A percentile compares a stretch with the other conserved stretches of the same genome.
Evolutionary conservation across 2,797 vertebrate genomes (phyloP).

Genomic region (Coccyzus lansbergi): DNA sequence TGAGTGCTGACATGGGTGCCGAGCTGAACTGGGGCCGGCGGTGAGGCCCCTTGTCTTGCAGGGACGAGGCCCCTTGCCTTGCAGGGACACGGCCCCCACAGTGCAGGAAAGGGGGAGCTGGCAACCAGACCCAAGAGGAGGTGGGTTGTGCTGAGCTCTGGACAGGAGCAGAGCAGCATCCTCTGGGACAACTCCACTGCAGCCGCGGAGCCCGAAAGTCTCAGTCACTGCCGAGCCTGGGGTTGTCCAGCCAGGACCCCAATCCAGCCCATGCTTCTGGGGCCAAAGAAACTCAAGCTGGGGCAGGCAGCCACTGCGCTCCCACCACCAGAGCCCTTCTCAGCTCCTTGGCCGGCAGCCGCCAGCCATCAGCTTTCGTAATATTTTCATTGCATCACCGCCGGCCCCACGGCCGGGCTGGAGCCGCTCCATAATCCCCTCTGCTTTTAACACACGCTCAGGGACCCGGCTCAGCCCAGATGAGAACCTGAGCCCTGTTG

Average conservation of each 20-base stretch:
- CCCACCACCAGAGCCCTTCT: background rate
- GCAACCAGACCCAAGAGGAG: background rate
- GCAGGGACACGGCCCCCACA: background rate
- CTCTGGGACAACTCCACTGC: accelerated
- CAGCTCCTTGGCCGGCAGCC: background rate
- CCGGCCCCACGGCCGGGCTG: background rate
- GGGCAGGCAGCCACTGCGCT: background rate
- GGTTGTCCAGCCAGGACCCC: background rate
- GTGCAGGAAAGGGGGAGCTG: background rate
- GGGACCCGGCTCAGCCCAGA: conserved; percentile 32
- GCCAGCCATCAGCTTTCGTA: background rate
- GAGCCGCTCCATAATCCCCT: conserved; percentile 43
- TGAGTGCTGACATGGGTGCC: background rate
- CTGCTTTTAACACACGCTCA: background rate
- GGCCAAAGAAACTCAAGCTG: background rate
- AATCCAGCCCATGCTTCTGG: accelerated
- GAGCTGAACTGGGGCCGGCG: background rate
- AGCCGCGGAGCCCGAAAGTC: background rate
- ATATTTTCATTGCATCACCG: conserved; percentile 50
- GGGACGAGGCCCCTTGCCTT: background rate
- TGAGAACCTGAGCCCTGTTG: conserved; percentile 28
- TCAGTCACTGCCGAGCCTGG: background rate
- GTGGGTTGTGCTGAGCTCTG: background rate
- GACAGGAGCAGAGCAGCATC: background rate
- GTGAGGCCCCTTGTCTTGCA: background rate